Base-by-base conservation (phyloP, 2,797 vertebrate genomes). In the Squalus acanthias region DNA sequence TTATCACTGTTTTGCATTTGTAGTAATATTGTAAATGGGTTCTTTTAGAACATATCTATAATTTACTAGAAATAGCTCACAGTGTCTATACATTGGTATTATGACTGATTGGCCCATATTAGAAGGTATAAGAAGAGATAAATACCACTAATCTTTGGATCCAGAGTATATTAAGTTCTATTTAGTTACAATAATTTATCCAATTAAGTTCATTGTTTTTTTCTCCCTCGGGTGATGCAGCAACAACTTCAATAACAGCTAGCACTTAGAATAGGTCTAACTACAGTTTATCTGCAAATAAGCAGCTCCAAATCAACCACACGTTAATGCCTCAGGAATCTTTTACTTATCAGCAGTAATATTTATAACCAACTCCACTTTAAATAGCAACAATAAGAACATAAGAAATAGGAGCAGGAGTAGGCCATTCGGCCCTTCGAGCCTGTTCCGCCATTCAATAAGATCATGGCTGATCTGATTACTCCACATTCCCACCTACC, bases 231-330 rank as follows among this genome's bases (percentile, higher is more conserved):
- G 79, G 79, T 39, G n/a, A 17, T 82, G 8, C 79, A 82, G 79
- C 9, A 82, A 82, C 46, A 13, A 17, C 39, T 46, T 3, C 79
- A 82, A 17, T 82, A 29, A 82, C 79, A 82, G 79, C 79, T 82
- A 39, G 39, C 39, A 46, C n/a, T 82, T 82, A 82, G 53, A 57
- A 57, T 82, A 6, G 13, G 39, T 82, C 79, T 82, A 5, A 2
- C 79, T 46, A 39, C 33, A 82, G 76, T 82, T 82, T 82, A 82
- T 82, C n/a, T 82, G n/a, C n/a, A 82, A 82, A 82, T 82, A 82
- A 82, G 39, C n/a, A 39, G 79, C 29, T 46, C n/a, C 79, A 82
- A 82, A 46, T 82, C 79, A 82, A 82, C 79, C 15, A 82, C 79
- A 82, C 39, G n/a, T 82, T 1, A 12, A 82, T 12, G 15, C 79